phyloP scores from a whole-genome alignment of 2,113 vertebrate species.

The Origma solitaria region DNA sequence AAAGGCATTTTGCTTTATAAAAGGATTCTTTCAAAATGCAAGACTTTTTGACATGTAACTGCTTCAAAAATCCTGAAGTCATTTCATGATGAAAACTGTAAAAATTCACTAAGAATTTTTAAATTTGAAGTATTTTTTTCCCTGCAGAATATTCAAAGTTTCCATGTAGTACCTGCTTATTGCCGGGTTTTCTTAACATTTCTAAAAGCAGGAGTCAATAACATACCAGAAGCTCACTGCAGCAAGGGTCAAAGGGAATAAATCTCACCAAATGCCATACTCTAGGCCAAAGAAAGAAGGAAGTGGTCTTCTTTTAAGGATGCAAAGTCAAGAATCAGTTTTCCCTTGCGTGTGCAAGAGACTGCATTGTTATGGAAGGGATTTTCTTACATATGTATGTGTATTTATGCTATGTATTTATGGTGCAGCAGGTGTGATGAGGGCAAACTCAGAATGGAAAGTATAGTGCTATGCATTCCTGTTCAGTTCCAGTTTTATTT shows the following conservation, averaged over 20 bases:
- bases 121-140: background rate
- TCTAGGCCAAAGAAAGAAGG: background rate
- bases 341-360: background rate
- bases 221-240: background rate
- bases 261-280: background rate
- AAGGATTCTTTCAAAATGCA: background rate
- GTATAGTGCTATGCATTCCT: background rate
- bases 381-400: background rate
- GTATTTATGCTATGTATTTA: background rate
- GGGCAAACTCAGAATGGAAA: background rate
- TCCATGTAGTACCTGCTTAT: background rate
- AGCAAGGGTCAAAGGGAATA: background rate
- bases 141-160: background rate
- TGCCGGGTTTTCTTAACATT: background rate
- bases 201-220: background rate
- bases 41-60: background rate
- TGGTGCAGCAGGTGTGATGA: background rate
- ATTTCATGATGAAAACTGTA: background rate
- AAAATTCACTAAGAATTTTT: background rate
- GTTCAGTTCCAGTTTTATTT: background rate
- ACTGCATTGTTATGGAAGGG: background rate
- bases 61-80: background rate
- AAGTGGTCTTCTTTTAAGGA: background rate
- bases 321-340: background rate
- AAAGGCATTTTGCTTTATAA: background rate